Evolutionary conservation across 2,888 invertebrate species (phyloP), one percentile per base, ranked within the genome.

Genomic region (Kuschelorhynchus macadamiae): DNA sequence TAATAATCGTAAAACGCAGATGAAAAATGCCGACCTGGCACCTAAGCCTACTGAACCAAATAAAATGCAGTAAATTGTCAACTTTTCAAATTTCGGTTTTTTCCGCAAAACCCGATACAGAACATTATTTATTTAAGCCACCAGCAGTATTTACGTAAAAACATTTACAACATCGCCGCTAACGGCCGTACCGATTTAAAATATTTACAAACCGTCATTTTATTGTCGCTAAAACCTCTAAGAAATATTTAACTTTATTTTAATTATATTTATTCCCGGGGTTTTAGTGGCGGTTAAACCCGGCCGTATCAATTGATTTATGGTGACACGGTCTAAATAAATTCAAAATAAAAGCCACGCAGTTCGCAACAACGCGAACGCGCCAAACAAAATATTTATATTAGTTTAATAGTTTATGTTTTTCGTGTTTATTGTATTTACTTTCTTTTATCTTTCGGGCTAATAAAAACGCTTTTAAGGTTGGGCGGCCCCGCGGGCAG

Each of bases 311-410:
- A 59, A 75, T 73, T 75, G 75, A 75, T 75, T 75, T 75, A 75
- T 74, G n/a, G 72, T 75, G 74, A 75, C 75, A 73, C 55, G 68
- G 66, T 68, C 72, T 65, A 73, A 74, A 75, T 75, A 75, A 75
- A 75, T 75, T 70, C 63, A 66, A 66, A 50, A 46, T 68, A 65
- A 66, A 71, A 71, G 71, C 69, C 65, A n/a, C n/a, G n/a, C n/a
- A 70, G 71, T 49, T 49, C n/a, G 49, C 49, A 49, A 49, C 49
- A 25, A 30, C 30, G 41, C 63, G 71, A n/a, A 71, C 73, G 71
- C 72, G 72, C 69, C 69, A 71, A 71, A 71, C 68, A 66, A 72
- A 75, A 75, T 74, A 75, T 75, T 75, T 75, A 73, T 71, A 67
- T 70, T 71, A 73, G 66, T 65, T 71, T 66, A 49, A 57, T 59